Percentiles rank a stretch among this genome's conserved stretches.
These are phyloP conservation scores for Zoanthus gigantus DNA, from an alignment of 92 coral and sea anemone species.

Conservation along the genomic window DNA sequence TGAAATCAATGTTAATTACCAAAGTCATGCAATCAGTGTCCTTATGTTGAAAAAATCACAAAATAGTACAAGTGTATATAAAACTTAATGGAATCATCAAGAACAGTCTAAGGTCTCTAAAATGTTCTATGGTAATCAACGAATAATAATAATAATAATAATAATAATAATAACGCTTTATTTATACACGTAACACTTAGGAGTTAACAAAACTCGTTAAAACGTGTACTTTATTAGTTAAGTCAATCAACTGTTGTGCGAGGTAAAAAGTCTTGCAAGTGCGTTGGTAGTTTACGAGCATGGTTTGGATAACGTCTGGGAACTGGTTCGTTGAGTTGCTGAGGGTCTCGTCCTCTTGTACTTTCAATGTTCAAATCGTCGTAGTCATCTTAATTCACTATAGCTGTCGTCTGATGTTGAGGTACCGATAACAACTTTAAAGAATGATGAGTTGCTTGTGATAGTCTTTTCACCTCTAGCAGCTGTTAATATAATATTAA, in stretches of 20 bases:
- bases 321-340: neutral
- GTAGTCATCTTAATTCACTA: neutral
- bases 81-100: neutral
- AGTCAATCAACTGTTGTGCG: neutral
- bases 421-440: neutral
- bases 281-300: neutral
- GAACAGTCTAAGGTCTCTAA: neutral
- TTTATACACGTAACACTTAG: too few relatives aligned
- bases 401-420: neutral
- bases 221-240: too few relatives aligned
- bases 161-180: too few relatives aligned
- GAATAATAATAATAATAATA: too few relatives aligned
- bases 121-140: neutral
- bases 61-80: neutral
- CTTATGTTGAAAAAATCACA: neutral
- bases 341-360: neutral
- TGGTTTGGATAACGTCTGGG: neutral
- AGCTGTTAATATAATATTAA: neutral
- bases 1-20: neutral
- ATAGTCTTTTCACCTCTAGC: neutral
- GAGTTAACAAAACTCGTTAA: too few relatives aligned
- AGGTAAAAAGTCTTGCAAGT: neutral
- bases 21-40: neutral
- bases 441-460: slow-evolving; percentile 24
- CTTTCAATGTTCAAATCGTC: neutral